Percentiles rank a stretch among this genome's conserved stretches.
phyloP scores from a whole-genome alignment of 2,113 vertebrate genomes.

The Oncorhynchus tshawytscha region DNA sequence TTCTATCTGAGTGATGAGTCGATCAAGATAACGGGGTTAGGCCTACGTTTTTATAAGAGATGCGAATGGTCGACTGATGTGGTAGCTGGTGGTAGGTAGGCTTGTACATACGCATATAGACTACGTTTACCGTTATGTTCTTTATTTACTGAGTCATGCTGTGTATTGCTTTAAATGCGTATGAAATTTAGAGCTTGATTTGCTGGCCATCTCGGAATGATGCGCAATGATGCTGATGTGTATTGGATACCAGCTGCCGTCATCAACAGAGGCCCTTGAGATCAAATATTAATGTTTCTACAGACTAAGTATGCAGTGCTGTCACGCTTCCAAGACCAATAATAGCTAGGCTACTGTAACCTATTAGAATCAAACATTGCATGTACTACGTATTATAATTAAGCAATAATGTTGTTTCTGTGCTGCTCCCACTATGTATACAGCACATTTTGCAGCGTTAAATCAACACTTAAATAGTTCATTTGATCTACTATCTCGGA shows the following conservation, averaged over 20 bases:
- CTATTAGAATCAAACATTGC: neutral
- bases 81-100: neutral
- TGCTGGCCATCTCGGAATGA: neutral
- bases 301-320: neutral
- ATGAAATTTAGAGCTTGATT: neutral
- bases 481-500: too few relatives aligned
- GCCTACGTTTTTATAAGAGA: neutral
- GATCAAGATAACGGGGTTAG: neutral
- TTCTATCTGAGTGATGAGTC: neutral
- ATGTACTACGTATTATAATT: neutral
- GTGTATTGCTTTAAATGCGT: too few relatives aligned
- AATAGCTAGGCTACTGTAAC: neutral
- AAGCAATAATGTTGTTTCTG: neutral
- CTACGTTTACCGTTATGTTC: neutral
- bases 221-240: neutral
- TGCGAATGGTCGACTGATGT: too few relatives aligned
- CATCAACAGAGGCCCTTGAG: neutral
- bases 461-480: too few relatives aligned
- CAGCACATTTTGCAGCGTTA: too few relatives aligned
- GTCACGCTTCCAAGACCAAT: neutral
- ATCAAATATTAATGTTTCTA: too few relatives aligned
- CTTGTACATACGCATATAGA: neutral
- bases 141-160: too few relatives aligned
- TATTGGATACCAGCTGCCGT: neutral
- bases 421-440: neutral